A percentile compares a stretch with the other conserved stretches of the same genome.
Evolutionary conservation across 1,140 invertebrate genomes (phyloP).

Genomic region (Pygmarrhopalites habei): DNA sequence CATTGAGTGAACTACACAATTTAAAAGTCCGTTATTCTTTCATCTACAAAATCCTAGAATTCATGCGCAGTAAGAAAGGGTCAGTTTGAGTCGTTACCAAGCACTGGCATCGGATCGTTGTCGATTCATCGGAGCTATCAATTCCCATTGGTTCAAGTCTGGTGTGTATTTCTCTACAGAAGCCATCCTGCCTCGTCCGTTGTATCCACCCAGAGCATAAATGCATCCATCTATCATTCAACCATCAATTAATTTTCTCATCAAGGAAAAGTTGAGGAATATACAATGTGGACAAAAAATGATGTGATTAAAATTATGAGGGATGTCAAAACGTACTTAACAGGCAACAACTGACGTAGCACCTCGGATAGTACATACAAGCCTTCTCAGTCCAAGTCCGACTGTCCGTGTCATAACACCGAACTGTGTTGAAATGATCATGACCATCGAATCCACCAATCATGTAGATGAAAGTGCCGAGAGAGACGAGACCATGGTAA

Average conservation of each 20-base stretch:
- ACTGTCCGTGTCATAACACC: slow-evolving; percentile 57
- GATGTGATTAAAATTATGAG: too few species aligned
- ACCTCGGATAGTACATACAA: slow-evolving; percentile 63
- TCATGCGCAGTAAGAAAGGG: too few species aligned
- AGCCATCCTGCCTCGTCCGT: slow-evolving; percentile 48
- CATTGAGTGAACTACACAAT: slow-evolving; percentile 39
- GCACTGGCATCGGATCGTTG: slow-evolving; percentile 43
- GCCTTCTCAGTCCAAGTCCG: slow-evolving; percentile 59
- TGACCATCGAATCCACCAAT: slow-evolving; percentile 62
- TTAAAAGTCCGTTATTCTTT: too few species aligned
- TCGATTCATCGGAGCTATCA: slow-evolving; percentile 43
- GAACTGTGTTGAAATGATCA: slow-evolving; percentile 61
- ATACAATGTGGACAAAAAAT: too few species aligned
- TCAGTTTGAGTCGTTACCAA: too few species aligned
- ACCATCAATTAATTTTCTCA: slow-evolving; percentile 2
- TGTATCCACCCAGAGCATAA: slow-evolving; percentile 50
- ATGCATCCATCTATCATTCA: slow-evolving; percentile 41
- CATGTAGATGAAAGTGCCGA: slow-evolving; percentile 64
- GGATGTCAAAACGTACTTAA: slow-evolving; percentile 52
- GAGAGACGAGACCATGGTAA: slow-evolving; percentile 63
- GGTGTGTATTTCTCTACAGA: slow-evolving; percentile 46
- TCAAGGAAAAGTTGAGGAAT: too few species aligned
- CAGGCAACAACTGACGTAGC: slow-evolving; percentile 67
- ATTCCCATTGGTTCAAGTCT: slow-evolving; percentile 47
- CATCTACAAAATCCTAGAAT: too few species aligned